phyloP scores from a whole-genome alignment of 2,888 invertebrate species.

The Drosophila leonis region DNA sequence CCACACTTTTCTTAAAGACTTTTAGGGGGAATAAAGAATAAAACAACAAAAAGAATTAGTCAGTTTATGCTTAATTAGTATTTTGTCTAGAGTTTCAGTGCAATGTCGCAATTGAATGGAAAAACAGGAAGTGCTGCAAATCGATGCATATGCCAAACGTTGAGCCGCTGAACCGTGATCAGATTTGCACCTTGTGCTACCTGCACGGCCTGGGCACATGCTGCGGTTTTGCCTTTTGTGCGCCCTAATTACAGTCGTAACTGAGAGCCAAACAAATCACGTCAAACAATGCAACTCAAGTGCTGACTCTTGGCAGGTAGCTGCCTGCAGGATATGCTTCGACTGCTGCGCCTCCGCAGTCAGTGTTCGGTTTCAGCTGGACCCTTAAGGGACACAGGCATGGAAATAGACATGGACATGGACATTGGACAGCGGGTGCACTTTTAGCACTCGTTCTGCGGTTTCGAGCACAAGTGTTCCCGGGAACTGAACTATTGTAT shows the following conservation, averaged over 20 bases:
- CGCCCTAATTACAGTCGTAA: constrained; percentile 63
- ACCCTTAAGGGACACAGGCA: not conserved
- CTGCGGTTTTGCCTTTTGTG: constrained; percentile 72
- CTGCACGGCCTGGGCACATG: constrained; percentile 63
- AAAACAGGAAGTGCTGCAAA: constrained; percentile 62
- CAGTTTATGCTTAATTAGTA: constrained; percentile 82
- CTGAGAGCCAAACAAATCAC: constrained; percentile 65
- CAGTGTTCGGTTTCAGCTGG: constrained; percentile 54
- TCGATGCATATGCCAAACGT: constrained; percentile 38
- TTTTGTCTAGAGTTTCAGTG: constrained; percentile 50
- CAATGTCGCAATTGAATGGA: constrained; percentile 34
- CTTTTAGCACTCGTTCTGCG: constrained; percentile 77
- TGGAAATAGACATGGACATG: constrained; percentile 26
- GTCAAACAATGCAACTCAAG: constrained; percentile 67
- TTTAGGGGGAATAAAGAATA: constrained; percentile 10
- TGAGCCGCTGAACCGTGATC: constrained; percentile 50
- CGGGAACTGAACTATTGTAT: constrained; percentile 1
- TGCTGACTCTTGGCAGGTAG: constrained; percentile 58
- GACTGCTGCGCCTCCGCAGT: constrained; percentile 26
- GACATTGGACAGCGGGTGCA: constrained; percentile 43
- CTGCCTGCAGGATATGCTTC: constrained; percentile 54
- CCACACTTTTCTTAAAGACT: constrained; percentile 52
- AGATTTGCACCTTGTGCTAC: constrained; percentile 43
- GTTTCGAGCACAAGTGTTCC: constrained; percentile 49
- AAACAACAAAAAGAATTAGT: constrained; percentile 66